A percentile compares a stretch with the other conserved stretches of the same genome.
These are phyloP conservation scores for Crenuchus spilurus DNA, from an alignment of 2,797 vertebrate species.

Conservation along the genomic window DNA sequence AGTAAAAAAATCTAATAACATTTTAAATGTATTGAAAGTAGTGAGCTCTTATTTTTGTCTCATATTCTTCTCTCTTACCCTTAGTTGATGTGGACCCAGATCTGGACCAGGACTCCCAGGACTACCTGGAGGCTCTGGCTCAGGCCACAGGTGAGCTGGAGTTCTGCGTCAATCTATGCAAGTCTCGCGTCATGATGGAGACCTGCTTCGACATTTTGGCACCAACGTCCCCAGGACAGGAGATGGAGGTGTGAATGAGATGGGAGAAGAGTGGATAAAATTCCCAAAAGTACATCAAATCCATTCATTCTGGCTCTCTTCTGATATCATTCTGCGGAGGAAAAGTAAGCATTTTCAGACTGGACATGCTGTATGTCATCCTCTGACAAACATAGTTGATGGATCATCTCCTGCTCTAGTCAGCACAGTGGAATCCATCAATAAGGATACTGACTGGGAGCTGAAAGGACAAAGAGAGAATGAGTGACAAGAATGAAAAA, in stretches of 20 bases:
- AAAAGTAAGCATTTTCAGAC: neutral
- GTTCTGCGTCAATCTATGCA: slow-evolving; percentile 88
- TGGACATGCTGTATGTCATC: neutral
- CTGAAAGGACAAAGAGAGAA: slow-evolving; percentile 3
- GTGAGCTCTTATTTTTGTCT: neutral
- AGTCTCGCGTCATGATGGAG: slow-evolving; percentile 93
- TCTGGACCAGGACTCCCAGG: slow-evolving; percentile 87
- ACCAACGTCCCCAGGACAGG: slow-evolving; percentile 60
- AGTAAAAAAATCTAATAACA: no score
- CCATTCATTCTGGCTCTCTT: neutral
- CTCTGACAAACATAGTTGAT: neutral
- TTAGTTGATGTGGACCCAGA: slow-evolving; percentile 87
- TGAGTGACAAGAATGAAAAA: neutral
- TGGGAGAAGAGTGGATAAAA: neutral
- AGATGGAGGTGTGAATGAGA: slow-evolving; percentile 83
- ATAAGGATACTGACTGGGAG: neutral
- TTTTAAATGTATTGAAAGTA: no score
- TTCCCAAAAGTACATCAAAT: neutral
- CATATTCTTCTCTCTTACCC: neutral
- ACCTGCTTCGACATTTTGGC: slow-evolving; percentile 89
- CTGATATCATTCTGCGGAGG: neutral
- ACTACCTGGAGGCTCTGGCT: slow-evolving; percentile 87
- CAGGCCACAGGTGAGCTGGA: slow-evolving; percentile 85
- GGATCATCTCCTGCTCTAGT: slow-evolving; percentile 5
- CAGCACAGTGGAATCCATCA: slow-evolving; percentile 3